These are phyloP conservation scores for Drosophila nasuta DNA, from an alignment of 1,140 invertebrate species.

Conservation along the genomic window DNA sequence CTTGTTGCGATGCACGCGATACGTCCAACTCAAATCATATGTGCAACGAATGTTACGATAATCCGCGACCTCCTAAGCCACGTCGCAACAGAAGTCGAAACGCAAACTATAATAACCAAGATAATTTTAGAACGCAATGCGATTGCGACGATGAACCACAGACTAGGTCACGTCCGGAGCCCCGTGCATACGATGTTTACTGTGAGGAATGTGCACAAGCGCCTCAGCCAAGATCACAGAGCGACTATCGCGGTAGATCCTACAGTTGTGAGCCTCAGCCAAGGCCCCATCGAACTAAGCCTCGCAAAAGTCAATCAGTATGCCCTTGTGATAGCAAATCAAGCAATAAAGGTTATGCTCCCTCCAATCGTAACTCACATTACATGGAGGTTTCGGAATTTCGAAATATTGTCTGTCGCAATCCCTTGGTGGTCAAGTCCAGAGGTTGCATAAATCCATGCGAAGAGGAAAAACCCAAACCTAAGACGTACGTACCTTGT, in stretches of 20 bases:
- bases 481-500: background rate
- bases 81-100: background rate
- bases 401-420: background rate
- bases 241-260: background rate
- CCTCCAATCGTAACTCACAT: background rate
- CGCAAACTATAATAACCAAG: no score
- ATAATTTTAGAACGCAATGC: no score
- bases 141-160: no score
- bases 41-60: background rate
- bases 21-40: background rate
- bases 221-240: background rate
- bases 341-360: background rate
- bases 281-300: no score
- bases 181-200: no score
- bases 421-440: constrained; percentile 4
- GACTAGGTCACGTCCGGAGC: no score
- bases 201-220: no score
- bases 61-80: background rate
- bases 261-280: no score
- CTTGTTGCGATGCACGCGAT: background rate
- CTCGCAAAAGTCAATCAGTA: background rate
- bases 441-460: background rate
- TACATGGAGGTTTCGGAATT: background rate
- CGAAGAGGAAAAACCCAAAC: background rate
- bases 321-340: background rate